Percentiles rank a stretch among this genome's conserved stretches.
phyloP scores from a whole-genome alignment of 2,797 vertebrate species.

The Rhinichthys osculus region DNA sequence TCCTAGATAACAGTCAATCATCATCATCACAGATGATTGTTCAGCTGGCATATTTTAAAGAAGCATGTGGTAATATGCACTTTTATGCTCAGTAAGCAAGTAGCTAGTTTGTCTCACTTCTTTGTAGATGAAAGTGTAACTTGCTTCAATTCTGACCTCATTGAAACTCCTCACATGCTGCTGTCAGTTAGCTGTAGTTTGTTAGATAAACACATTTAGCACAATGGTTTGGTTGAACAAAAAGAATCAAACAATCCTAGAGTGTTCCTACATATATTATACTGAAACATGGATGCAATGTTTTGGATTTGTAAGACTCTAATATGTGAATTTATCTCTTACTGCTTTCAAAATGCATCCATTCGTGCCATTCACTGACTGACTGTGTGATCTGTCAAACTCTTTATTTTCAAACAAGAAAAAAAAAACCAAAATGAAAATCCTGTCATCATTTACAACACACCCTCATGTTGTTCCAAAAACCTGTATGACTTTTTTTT shows the following conservation, averaged over 20 bases:
- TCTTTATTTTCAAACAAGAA: not conserved
- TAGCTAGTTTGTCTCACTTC: slow-evolving; percentile 47
- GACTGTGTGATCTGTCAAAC: slow-evolving; percentile 10
- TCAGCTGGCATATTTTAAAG: slow-evolving; percentile 52
- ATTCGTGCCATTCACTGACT: slow-evolving; percentile 2
- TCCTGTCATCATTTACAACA: slow-evolving; percentile 1
- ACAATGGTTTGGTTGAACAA: slow-evolving; percentile 13
- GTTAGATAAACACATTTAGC: slow-evolving; percentile 30
- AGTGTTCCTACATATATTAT: not conserved
- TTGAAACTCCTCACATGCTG: slow-evolving; percentile 51
- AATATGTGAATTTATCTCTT: slow-evolving; percentile 7
- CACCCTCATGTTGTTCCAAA: not conserved
- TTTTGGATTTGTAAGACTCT: not conserved
- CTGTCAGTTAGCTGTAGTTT: slow-evolving; percentile 53
- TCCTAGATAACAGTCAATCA: slow-evolving; percentile 35
- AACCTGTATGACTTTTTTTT: not conserved
- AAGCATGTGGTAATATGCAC: slow-evolving; percentile 58
- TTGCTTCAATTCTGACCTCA: slow-evolving; percentile 49
- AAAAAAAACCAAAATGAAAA: not conserved
- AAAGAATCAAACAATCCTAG: not conserved
- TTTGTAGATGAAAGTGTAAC: slow-evolving; percentile 40
- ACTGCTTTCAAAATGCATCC: slow-evolving; percentile 23
- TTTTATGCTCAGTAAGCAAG: slow-evolving; percentile 56
- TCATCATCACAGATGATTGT: slow-evolving; percentile 29
- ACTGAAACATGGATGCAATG: slow-evolving; percentile 3